Evolutionary conservation across 2,113 vertebrate genomes (phyloP), one percentile per base, ranked within the genome.

Genomic region (Archilochus colubris): DNA sequence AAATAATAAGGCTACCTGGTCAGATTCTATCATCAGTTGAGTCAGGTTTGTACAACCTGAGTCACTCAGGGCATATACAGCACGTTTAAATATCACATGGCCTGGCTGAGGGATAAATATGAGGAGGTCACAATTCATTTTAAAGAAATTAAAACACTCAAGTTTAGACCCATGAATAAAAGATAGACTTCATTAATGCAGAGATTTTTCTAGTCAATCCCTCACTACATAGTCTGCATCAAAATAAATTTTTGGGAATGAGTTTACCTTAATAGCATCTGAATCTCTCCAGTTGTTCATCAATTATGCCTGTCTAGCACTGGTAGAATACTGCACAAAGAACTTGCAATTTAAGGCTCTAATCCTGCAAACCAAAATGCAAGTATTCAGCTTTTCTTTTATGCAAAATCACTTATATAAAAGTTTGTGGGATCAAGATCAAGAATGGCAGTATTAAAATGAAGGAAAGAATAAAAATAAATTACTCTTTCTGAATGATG

Each of bases 21-120:
- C 78, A 92, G 93, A 94, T 80, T 92, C 44, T 69, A 72, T 96
- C 87, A 36, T n/a, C 33, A 23, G 38, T 68, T 93, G 91, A 94
- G 63, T 94, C 82, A 73, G 67, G 84, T 93, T 82, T 77, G 66
- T 87, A 64, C 36, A 89, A 61, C 74, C 55, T 48, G 74, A 94
- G 94, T 78, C 69, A 88, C 67, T 83, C 53, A 43, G 55, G 73
- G 19, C 55, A 88, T 48, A 74, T 40, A 75, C 25, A 89, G 38
- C 23, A 50, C 24, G 28, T 90, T 78, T 69, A 91, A 91, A 86
- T 68, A 69, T 55, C 40, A 74, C 36, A 14, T 66, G 38, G 18
- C 20, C 31, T 31, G 19, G 67, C 40, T 70, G 64, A 77, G 40
- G 48, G 24, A 95, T 68, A 86, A 33, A 61, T 76, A 84, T n/a